Percentiles rank a stretch among this genome's conserved stretches.
These are phyloP conservation scores for Homarus gammarus DNA, from an alignment of 2,888 invertebrate genomes.

Conservation along the genomic window DNA sequence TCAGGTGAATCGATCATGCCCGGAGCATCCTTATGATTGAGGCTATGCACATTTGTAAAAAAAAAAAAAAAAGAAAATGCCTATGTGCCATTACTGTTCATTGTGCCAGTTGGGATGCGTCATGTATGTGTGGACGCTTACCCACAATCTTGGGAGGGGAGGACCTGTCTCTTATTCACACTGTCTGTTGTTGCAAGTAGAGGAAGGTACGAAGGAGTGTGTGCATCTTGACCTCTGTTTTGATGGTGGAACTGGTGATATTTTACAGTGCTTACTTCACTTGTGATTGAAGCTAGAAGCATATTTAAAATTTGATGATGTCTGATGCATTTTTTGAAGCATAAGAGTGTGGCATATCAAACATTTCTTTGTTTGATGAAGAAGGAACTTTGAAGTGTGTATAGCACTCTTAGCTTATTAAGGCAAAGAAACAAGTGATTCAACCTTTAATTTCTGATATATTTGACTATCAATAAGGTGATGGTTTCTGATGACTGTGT, in stretches of 20 bases:
- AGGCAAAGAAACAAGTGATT: constrained; percentile 37
- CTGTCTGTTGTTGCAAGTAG: constrained; percentile 48
- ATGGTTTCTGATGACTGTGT: constrained; percentile 12
- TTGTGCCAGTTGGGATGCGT: constrained; percentile 66
- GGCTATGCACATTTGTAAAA: constrained; percentile 61
- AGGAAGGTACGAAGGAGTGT: constrained; percentile 26
- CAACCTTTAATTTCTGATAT: constrained; percentile 40
- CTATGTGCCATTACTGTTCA: constrained; percentile 71
- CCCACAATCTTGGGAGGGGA: constrained; percentile 51
- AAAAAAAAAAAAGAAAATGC: constrained; percentile 59
- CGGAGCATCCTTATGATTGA: constrained; percentile 97
- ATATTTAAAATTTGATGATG: neutral
- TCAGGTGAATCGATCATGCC: constrained; percentile 96
- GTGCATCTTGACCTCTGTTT: constrained; percentile 16
- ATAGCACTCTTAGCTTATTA: constrained; percentile 22
- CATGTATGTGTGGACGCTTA: constrained; percentile 18
- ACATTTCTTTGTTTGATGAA: neutral
- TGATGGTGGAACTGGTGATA: constrained; percentile 24
- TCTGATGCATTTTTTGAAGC: constrained; percentile 21
- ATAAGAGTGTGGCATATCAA: neutral
- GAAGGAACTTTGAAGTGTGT: constrained; percentile 25
- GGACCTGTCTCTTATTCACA: constrained; percentile 48
- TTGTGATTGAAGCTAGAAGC: constrained; percentile 3
- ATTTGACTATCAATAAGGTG: constrained; percentile 43
- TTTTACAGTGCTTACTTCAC: constrained; percentile 14